Evolutionary conservation across 2,113 vertebrate species (phyloP), one percentile per base, ranked within the genome.

Genomic region (Vulpes vulpes): DNA sequence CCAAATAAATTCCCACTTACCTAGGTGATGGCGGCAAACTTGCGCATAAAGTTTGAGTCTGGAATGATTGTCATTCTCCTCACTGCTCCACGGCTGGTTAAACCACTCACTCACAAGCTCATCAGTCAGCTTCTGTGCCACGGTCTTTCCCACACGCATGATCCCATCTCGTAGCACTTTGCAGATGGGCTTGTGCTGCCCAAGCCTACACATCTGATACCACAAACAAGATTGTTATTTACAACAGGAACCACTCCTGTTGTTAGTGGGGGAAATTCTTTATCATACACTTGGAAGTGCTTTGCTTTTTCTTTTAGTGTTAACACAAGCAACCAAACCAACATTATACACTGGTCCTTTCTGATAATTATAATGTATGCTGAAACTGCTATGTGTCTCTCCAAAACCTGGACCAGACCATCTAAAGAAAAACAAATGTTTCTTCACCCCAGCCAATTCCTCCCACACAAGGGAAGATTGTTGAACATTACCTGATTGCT

Each of bases 121-220:
- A 3, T 99, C 99, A 0, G 99, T 99, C 81, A 99, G 98, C 97
- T 99, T 99, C 88, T 99, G 99, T 2, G 99, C 98, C 97, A 98
- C 98, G 0, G 98, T 98, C 96, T 98, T 98, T 3, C 99, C 99
- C 94, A 99, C 99, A 1, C 98, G 99, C 97, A 99, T 98, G 20
- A 99, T 99, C 23, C 99, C 99, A 23, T 99, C 99, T n/a, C 99
- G 99, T 81, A 99, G 99, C 98, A 99, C 99, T 98, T 99, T 99
- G 98, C 99, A 99, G 98, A 99, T 99, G 64, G 99, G 99, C 93
- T 99, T 99, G 98, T 99, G 99, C 98, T 99, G 99, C 79, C 99
- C 99, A 32, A 99, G 99, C 3, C 99, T 99, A 96, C 99, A 99
- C 95, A 99, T 99, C 99, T 99, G 97, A 79, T 0, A 64, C 43